Evolutionary conservation across 2,797 vertebrate species (phyloP), one percentile per base, ranked within the genome.

Genomic region (Lithobates sylvaticus): DNA sequence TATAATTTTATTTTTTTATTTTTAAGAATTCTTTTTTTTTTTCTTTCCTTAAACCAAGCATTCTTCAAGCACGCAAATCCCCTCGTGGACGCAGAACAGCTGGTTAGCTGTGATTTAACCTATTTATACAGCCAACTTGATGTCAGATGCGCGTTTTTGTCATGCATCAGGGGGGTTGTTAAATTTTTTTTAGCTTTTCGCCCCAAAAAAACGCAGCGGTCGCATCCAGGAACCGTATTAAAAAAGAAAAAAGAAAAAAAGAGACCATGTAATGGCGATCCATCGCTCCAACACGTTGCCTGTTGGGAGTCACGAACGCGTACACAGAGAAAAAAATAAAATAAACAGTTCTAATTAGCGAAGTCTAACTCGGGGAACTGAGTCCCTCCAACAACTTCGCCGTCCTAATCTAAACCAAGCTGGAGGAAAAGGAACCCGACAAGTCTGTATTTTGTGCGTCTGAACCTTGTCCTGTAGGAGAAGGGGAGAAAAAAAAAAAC

Each of bases 361-460:
- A 44, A 58, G 65, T 64, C 47, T 76, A 67, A 77, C 58, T 70
- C 65, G 29, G 21, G 32, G 82, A 10, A 21, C 65, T 16, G 27
- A 34, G 26, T 13, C 21, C 61, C 26, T 65, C 29, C 65, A 69
- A 36, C 73, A 23, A 65, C 61, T 26, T 54, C 50, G 18, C 61
- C 13, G 50, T 18, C 50, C 50, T 50, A 50, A 64, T 23, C 61
- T 44, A 70, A 70, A 61, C 58, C 74, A 75, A 83, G 70, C 58
- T 42, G 26, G 82, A 69, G 74, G n/a, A 39, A 18, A 65, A 69
- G 64, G 15, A 16, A 29, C 8, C 70, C 77, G 69, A 74, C 76
- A 74, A 74, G 69, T 67, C 76, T 79, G 61, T 80, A 85, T 80
- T 85, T 79, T 78, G 84, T 79, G 69, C n/a, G 69, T 80, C 69